Conservation (phyloP, 2,888 invertebrate genomes). For the Torymus tubicola region DNA sequence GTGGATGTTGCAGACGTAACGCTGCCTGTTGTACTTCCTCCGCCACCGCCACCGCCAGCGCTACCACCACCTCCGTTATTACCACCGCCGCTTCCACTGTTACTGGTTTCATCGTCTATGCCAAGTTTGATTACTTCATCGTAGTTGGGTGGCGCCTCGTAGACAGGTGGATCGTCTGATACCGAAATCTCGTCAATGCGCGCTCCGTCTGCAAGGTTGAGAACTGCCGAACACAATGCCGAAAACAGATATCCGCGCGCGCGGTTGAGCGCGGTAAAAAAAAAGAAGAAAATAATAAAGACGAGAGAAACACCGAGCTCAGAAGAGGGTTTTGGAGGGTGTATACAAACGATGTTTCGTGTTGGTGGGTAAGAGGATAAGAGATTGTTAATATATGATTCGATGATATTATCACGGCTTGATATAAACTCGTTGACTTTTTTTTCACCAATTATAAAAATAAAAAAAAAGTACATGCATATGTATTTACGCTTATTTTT, state of each 20-base stretch:
- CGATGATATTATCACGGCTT: too few relatives aligned
- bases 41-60: too few relatives aligned
- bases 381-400: too few relatives aligned
- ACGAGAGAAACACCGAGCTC: conserved; percentile 28
- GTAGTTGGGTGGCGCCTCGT: conserved; percentile 85
- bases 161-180: conserved; percentile 83
- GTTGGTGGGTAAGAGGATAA: not conserved
- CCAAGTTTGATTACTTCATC: conserved; percentile 82
- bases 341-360: conserved; percentile 7
- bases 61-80: too few relatives aligned
- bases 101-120: conserved; percentile 74
- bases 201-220: conserved; percentile 76
- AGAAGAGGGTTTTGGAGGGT: conserved; percentile 8
- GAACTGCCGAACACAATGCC: conserved; percentile 64
- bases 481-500: too few relatives aligned
- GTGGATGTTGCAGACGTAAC: conserved; percentile 51
- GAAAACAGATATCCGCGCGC: too few relatives aligned
- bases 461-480: too few relatives aligned
- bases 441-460: too few relatives aligned
- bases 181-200: conserved; percentile 77
- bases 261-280: too few relatives aligned
- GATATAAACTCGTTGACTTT: too few relatives aligned
- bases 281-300: conserved; percentile 5
- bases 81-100: too few relatives aligned
- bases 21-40: not conserved